These are phyloP conservation scores for Vipera latastei DNA, from an alignment of 2,797 vertebrate genomes.

Conservation along the genomic window DNA sequence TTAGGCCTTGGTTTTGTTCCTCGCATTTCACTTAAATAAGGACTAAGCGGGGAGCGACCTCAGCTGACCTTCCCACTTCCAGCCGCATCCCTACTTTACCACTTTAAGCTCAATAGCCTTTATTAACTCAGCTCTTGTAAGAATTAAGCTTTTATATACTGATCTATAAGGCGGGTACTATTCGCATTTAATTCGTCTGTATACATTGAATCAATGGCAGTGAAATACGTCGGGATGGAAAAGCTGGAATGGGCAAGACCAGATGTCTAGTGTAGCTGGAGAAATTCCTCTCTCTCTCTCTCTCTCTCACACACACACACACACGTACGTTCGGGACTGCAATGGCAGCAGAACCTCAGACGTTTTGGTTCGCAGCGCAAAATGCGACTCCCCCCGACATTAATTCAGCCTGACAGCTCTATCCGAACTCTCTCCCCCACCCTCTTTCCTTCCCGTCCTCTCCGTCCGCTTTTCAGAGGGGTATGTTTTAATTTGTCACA, in stretches of 20 bases:
- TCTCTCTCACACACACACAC: too few relatives aligned
- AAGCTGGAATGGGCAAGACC: neutral
- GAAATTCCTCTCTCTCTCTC: too few relatives aligned
- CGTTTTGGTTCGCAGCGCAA: neutral
- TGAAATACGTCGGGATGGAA: neutral
- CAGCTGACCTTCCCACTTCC: neutral
- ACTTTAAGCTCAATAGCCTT: neutral
- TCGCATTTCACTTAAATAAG: neutral
- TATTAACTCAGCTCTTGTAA: neutral
- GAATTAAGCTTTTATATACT: neutral
- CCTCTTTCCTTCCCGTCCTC: conserved; percentile 36
- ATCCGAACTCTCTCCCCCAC: conserved; percentile 20
- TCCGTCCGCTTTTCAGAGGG: conserved; percentile 48
- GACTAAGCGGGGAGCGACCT: neutral
- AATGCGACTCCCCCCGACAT: conserved; percentile 51
- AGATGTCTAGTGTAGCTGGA: neutral
- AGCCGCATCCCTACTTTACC: neutral
- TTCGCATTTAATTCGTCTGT: neutral
- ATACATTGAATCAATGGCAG: neutral
- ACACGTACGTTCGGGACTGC: conserved; percentile 22
- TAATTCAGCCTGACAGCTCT: conserved; percentile 65
- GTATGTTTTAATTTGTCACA: conserved; percentile 66
- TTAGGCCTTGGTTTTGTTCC: neutral
- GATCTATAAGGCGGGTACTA: neutral
- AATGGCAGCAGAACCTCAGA: conserved; percentile 42